A percentile compares a stretch with the other conserved stretches of the same genome.
Conservation (phyloP, 2,888 invertebrate genomes). For the Ectemnius continuus region DNA sequence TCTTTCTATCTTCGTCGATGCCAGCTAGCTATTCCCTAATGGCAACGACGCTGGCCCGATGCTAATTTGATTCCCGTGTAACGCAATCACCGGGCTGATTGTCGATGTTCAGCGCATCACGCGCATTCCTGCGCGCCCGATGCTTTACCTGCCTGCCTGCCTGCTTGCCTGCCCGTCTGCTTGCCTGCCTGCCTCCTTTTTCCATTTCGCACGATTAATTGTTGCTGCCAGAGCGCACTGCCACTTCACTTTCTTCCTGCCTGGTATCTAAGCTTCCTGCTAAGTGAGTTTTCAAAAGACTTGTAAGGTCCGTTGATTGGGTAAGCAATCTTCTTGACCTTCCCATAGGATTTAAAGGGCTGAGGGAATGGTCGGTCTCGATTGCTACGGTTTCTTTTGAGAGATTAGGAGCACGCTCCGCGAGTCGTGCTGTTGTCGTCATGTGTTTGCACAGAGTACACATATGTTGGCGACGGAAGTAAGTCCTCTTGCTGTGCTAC, state of each 20-base stretch:
- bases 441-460: no score
- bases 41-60: conserved; percentile 52
- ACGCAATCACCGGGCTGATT: conserved; percentile 59
- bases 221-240: conserved; percentile 31
- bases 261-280: conserved; percentile 21
- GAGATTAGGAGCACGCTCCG: no score
- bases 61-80: conserved; percentile 70
- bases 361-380: no score
- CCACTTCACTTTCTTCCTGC: conserved; percentile 16
- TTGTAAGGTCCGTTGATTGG: no score
- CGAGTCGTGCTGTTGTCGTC: no score
- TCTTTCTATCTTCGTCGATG: conserved; percentile 19
- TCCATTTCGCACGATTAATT: conserved; percentile 60
- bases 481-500: no score
- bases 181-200: conserved; percentile 37
- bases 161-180: no score
- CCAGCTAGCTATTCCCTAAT: conserved; percentile 38
- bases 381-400: no score
- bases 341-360: no score
- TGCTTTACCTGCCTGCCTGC: not conserved
- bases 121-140: conserved; percentile 52
- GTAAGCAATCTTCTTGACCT: no score
- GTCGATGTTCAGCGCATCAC: conserved; percentile 60
- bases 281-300: no score
- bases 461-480: no score